A percentile compares a stretch with the other conserved stretches of the same genome.
Conservation (phyloP, 2,888 invertebrate species). For the Tuta absoluta region DNA sequence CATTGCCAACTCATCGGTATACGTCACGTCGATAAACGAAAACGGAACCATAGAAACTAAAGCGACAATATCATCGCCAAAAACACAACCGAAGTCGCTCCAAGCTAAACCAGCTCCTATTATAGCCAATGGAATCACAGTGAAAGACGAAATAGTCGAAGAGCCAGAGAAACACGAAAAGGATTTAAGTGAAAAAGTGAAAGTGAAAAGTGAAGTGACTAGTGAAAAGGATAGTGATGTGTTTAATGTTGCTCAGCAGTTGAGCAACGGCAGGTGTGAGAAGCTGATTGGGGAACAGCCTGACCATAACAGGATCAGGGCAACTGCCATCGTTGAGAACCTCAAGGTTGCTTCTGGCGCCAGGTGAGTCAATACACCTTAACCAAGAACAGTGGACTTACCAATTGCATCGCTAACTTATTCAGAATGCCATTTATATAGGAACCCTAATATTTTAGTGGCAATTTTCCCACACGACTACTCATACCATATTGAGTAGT, state of each 20-base stretch:
- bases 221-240: slow-evolving; percentile 75
- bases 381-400: neutral
- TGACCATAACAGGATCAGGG: slow-evolving; percentile 81
- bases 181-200: slow-evolving; percentile 70
- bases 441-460: too few species aligned
- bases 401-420: too few species aligned
- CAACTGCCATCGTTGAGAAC: slow-evolving; percentile 82
- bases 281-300: slow-evolving; percentile 85
- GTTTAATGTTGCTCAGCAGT: slow-evolving; percentile 70
- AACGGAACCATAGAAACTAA: slow-evolving; percentile 75
- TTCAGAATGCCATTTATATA: too few species aligned
- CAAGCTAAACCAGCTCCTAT: slow-evolving; percentile 74
- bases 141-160: slow-evolving; percentile 57
- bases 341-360: slow-evolving; percentile 82
- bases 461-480: too few species aligned
- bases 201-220: slow-evolving; percentile 62
- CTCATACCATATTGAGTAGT: too few species aligned
- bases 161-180: slow-evolving; percentile 70
- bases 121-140: slow-evolving; percentile 69
- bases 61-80: slow-evolving; percentile 73
- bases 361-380: slow-evolving; percentile 70
- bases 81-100: slow-evolving; percentile 70
- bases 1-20: slow-evolving; percentile 90
- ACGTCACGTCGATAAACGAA: slow-evolving; percentile 88
- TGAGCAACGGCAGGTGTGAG: slow-evolving; percentile 87